Base-by-base conservation (phyloP, 2,888 invertebrate genomes). In the Drosophila atripex region DNA sequence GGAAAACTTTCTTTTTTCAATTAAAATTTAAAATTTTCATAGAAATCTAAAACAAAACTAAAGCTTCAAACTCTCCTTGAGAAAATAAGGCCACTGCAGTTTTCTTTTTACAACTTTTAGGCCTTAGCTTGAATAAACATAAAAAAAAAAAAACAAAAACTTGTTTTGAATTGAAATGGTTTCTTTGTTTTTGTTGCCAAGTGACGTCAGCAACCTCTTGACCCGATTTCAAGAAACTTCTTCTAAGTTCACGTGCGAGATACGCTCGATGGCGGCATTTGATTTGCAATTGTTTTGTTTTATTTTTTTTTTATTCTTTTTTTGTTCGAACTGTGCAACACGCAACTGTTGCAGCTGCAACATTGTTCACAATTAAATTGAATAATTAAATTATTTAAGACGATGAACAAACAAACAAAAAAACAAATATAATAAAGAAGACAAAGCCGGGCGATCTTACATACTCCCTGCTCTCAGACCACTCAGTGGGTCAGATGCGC, bases 241-340 rank as follows among this genome's bases (percentile, higher is more conserved):
- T 18, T 79, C 71, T 60, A 64, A 28, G 38, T 60, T 78, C 73
- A 78, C 83, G 78, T 78, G 76, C 79, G 74, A 21, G 45, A 63
- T 59, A 63, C 76, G 68, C 71, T 76, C 79, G 28, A 28, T 28
- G 58, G 46, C 21, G 66, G 68, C 39, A 51, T 76, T 65, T 79
- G 56, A 70, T 46, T 49, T 46, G 21, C 49, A 16, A 30, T 66
- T 46, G 69, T 49, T 39, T 18, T 18, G 18, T 18, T 18, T 18
- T 18, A 1, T 18, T 18, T 18, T 18, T 18, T 18, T 18, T 18
- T 18, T n/a, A n/a, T n/a, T 3, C 21, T 21, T 64, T 45, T 53
- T 21, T 14, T 43, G 54, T 38, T n/a, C 14, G n/a, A 14, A 35
- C n/a, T 35, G 21, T 30, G 3, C 8, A 55, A 18, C 18, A 41